Evolutionary conservation across 2,113 vertebrate species (phyloP), one percentile per base, ranked within the genome.

Genomic region (Apodemus speciosus): DNA sequence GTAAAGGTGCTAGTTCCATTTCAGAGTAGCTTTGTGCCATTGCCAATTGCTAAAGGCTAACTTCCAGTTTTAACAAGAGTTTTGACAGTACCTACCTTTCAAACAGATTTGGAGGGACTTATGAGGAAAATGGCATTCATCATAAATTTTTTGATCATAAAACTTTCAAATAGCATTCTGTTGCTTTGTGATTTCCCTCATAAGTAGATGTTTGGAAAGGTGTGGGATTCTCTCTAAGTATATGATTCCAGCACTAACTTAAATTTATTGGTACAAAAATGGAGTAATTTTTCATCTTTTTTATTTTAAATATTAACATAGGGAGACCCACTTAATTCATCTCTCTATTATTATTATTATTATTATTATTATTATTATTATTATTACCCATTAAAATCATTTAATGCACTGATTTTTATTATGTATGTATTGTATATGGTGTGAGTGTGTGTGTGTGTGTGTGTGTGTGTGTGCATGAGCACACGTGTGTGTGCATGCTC

Each of bases 1-100:
- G 27, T 94, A 94, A 95, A 95, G 72, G 64, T 40, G 53, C 14
- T n/a, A 58, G 93, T 95, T 93, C 91, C 62, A 62, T 96, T 97
- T 96, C 11, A 32, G 1, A 46, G 73, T 93, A 92, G 92, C 68
- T 88, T 40, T 95, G 66, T 1, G 6, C 40, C 76, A 25, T 64
- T 96, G 66, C 66, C 40, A 81, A 77, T 13, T 83, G 21, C 80
- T 79, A 88, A 93, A 16, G n/a, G 21, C 23, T 85, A 43, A 79
- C 62, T 75, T 88, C 72, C 85, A 43, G 18, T 20, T 35, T 38
- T 90, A 18, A 86, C 38, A 9, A 71, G 2, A 11, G 0, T 75
- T 84, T 71, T 94, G 49, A 94, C 11, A 92, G 38, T 35, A 77
- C 3, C 4, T 83, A 10, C 3, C 23, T 73, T 32, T 4, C 25